Evolutionary conservation across 1,140 invertebrate species (phyloP).

Genomic region (Drosophila insularis): DNA sequence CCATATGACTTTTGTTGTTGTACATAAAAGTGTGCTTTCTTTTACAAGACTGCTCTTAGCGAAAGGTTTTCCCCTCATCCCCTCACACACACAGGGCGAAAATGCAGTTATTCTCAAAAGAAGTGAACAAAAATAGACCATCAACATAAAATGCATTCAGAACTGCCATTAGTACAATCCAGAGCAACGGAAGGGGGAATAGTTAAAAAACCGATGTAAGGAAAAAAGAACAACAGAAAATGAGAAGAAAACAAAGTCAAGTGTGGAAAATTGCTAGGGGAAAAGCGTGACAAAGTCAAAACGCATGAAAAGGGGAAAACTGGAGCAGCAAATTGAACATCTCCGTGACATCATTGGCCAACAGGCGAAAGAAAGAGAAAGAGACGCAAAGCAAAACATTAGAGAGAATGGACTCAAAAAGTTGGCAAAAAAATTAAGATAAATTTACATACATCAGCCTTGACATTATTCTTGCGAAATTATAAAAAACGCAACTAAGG

Average conservation of each 20-base stretch:
- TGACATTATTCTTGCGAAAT: slow-evolving; percentile 22
- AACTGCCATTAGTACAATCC: slow-evolving; percentile 19
- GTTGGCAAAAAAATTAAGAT: neutral
- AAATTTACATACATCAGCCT: slow-evolving; percentile 18
- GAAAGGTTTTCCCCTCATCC: slow-evolving; percentile 58
- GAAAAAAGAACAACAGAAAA: neutral
- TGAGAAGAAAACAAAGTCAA: slow-evolving; percentile 13
- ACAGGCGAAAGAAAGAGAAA: neutral
- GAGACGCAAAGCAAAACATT: slow-evolving; percentile 6
- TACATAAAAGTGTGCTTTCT: slow-evolving; percentile 28
- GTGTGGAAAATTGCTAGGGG: slow-evolving; percentile 17
- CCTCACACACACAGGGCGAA: slow-evolving; percentile 35
- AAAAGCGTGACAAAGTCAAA: slow-evolving; percentile 27
- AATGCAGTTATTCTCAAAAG: no score
- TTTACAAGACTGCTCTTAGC: slow-evolving; percentile 33
- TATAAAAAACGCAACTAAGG: neutral
- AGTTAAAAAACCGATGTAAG: neutral
- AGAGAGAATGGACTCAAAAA: neutral
- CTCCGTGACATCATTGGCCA: slow-evolving; percentile 17
- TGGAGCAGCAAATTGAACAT: slow-evolving; percentile 21
- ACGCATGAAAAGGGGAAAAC: slow-evolving; percentile 11
- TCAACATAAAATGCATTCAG: slow-evolving; percentile 21
- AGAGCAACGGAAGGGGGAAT: neutral
- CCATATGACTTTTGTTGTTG: slow-evolving; percentile 38
- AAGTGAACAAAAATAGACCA: slow-evolving; percentile 13